Evolutionary conservation across 2,888 invertebrate genomes (phyloP).

Genomic region (Mythimna pallens): DNA sequence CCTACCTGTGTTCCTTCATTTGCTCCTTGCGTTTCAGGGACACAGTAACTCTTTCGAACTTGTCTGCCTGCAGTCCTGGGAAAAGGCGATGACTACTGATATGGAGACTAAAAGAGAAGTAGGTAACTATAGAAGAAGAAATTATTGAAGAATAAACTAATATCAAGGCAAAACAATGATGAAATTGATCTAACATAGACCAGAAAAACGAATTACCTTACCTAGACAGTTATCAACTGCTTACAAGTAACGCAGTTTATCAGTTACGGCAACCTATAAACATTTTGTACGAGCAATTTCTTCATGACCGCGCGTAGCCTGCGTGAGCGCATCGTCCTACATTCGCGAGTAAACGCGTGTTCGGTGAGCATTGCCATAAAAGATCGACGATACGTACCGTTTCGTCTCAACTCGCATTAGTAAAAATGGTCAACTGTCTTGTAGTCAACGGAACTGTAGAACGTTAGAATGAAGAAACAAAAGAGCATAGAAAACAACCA

Average conservation of each 20-base stretch:
- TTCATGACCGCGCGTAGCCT: constrained; percentile 51
- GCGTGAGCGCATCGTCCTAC: constrained; percentile 72
- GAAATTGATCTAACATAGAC: background rate
- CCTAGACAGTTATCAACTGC: constrained; percentile 16
- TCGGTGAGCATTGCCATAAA: constrained; percentile 65
- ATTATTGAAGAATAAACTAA: background rate
- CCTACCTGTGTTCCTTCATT: no score
- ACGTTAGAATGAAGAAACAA: background rate
- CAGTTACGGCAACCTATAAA: constrained; percentile 36
- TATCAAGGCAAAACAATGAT: background rate
- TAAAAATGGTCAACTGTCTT: constrained; percentile 57
- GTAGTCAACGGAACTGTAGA: constrained; percentile 12
- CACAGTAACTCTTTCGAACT: no score
- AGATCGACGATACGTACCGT: constrained; percentile 52
- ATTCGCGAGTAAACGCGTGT: constrained; percentile 61
- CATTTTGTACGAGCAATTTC: constrained; percentile 51
- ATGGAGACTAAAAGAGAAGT: background rate
- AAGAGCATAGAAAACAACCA: background rate
- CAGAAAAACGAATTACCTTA: background rate
- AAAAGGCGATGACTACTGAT: background rate
- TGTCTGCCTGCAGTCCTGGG: no score
- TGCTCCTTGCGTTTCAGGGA: no score
- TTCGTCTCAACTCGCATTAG: constrained; percentile 53
- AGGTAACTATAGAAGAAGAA: background rate
- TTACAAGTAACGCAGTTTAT: constrained; percentile 11